Conservation (phyloP, 2,113 vertebrate species). For the Petromus typicus region DNA sequence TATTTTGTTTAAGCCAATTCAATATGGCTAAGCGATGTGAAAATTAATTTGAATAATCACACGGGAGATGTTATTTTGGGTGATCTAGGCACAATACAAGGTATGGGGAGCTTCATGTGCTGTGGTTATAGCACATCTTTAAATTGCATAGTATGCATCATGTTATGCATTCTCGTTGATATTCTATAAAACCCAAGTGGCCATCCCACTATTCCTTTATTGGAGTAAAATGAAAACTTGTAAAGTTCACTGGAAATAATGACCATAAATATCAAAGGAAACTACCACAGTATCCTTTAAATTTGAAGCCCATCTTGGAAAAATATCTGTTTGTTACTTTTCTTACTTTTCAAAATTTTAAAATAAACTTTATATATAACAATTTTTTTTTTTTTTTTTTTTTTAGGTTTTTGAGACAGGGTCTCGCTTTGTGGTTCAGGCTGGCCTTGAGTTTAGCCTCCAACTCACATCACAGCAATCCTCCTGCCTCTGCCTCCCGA, state of each 20-base stretch:
- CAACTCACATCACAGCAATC: too few species aligned
- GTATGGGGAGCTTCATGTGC: not conserved
- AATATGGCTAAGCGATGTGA: not conserved
- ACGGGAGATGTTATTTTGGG: not conserved
- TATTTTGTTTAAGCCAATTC: conserved; percentile 7
- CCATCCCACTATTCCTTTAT: not conserved
- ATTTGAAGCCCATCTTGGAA: not conserved
- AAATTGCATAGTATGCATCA: not conserved
- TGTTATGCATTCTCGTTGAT: not conserved
- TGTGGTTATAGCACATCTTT: not conserved
- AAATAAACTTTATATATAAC: conserved; percentile 1
- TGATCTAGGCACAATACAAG: not conserved
- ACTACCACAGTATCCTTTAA: not conserved
- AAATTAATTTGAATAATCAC: conserved; percentile 29
- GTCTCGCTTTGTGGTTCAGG: too few species aligned
- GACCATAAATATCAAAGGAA: not conserved
- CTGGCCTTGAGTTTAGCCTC: too few species aligned
- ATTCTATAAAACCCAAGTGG: conserved; percentile 18
- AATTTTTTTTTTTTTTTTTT: too few species aligned
- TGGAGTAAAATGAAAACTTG: not conserved
- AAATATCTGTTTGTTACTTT: not conserved
- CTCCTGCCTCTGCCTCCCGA: too few species aligned
- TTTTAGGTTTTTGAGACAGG: too few species aligned
- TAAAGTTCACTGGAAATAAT: not conserved
- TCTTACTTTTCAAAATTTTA: conserved; percentile 18